A percentile compares a stretch with the other conserved stretches of the same genome.
phyloP scores from a whole-genome alignment of 2,888 invertebrate species.

The Caradrina kadenii region DNA sequence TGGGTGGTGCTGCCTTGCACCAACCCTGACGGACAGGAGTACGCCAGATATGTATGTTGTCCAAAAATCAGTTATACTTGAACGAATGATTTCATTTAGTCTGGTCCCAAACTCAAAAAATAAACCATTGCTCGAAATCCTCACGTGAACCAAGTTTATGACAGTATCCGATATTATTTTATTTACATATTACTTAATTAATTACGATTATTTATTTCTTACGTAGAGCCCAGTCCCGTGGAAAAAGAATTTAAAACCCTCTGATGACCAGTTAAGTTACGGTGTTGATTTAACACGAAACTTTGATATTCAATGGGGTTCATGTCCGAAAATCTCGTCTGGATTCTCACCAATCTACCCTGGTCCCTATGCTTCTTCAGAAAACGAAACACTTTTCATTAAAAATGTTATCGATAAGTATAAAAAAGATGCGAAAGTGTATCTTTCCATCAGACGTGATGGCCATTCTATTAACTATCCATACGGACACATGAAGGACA shows the following conservation, averaged over 20 bases:
- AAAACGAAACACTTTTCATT: constrained; percentile 92
- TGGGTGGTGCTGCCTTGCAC: constrained; percentile 83
- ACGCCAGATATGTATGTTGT: constrained; percentile 75
- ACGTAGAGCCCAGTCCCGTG: constrained; percentile 71
- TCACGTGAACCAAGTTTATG: neutral
- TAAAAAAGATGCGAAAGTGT: constrained; percentile 89
- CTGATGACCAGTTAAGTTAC: constrained; percentile 65
- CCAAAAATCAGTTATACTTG: neutral
- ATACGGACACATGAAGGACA: constrained; percentile 86
- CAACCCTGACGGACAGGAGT: constrained; percentile 85
- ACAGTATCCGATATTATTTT: neutral
- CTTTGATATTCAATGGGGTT: constrained; percentile 78
- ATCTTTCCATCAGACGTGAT: constrained; percentile 93
- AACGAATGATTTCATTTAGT: too few relatives aligned
- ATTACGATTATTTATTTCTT: neutral
- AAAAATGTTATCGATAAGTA: constrained; percentile 88
- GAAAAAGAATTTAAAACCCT: constrained; percentile 77
- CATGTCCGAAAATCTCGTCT: constrained; percentile 68
- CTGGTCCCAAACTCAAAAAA: too few relatives aligned
- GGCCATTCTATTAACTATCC: constrained; percentile 92
- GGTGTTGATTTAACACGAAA: constrained; percentile 84
- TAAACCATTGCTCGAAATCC: too few relatives aligned
- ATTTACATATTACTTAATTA: too few relatives aligned
- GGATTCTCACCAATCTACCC: constrained; percentile 84
- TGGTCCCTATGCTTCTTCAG: constrained; percentile 91